phyloP scores from a whole-genome alignment of 1,140 invertebrate genomes.

The Aricia agestis region DNA sequence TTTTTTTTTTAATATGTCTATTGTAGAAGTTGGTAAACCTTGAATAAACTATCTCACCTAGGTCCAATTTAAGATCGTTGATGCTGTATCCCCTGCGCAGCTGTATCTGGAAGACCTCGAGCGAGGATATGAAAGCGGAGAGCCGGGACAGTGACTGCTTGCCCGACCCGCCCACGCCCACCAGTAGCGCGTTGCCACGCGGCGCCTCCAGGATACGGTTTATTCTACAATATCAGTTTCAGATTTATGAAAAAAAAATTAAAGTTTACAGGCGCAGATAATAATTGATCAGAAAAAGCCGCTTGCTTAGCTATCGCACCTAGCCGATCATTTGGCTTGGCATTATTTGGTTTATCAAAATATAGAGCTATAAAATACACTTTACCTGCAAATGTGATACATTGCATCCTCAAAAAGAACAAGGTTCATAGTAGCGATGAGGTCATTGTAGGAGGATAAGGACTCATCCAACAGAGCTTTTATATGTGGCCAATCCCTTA shows the following conservation, averaged over 20 bases:
- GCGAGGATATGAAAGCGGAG: slow-evolving; percentile 90
- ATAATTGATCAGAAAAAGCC: too few species aligned
- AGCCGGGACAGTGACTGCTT: slow-evolving; percentile 94
- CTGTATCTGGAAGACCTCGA: slow-evolving; percentile 95
- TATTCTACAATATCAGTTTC: slow-evolving; percentile 76
- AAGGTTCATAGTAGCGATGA: slow-evolving; percentile 93
- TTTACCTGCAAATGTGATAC: slow-evolving; percentile 87
- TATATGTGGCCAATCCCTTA: slow-evolving; percentile 84
- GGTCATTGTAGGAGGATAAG: slow-evolving; percentile 88
- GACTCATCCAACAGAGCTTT: slow-evolving; percentile 88
- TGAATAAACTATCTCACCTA: slow-evolving; percentile 65
- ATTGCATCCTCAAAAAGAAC: slow-evolving; percentile 98
- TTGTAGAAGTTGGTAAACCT: too few species aligned
- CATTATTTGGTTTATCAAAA: too few species aligned
- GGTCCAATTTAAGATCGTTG: slow-evolving; percentile 88
- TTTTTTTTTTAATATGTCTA: too few species aligned
- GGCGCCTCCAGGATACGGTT: slow-evolving; percentile 95
- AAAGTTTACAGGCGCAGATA: too few species aligned
- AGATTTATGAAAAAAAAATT: background rate
- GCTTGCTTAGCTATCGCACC: too few species aligned
- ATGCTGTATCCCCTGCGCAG: slow-evolving; percentile 92
- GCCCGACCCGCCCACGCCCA: slow-evolving; percentile 96
- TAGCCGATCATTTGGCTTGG: too few species aligned
- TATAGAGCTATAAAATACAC: background rate
- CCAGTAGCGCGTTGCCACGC: slow-evolving; percentile 92